A percentile compares a stretch with the other conserved stretches of the same genome.
Conservation (phyloP, 2,113 vertebrate species). For the Pelecanus crispus region DNA sequence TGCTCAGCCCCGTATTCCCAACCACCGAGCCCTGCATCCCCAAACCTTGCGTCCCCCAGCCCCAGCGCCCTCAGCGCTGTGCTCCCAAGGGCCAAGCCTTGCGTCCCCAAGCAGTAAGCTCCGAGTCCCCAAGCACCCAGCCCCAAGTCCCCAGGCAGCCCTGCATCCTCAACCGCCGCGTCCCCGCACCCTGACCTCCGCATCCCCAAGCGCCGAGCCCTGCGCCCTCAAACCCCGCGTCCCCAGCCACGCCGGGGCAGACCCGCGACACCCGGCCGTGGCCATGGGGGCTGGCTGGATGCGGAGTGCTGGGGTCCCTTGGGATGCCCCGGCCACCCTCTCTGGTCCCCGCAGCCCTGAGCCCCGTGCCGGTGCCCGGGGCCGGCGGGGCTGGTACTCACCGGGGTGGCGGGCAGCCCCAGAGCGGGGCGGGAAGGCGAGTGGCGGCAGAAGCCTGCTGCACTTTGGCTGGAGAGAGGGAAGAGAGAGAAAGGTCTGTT, state of each 20-base stretch:
- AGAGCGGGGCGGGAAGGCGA: neutral
- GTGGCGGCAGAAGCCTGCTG: neutral
- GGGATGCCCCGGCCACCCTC: accelerated
- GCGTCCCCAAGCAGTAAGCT: neutral
- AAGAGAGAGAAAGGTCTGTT: constrained; percentile 68
- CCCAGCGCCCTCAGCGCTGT: neutral
- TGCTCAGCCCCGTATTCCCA: accelerated
- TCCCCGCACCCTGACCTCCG: neutral
- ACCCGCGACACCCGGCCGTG: accelerated
- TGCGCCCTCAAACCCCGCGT: neutral
- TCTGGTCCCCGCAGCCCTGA: accelerated
- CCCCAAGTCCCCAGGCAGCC: neutral
- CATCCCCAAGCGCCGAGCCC: neutral
- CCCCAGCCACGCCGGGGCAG: neutral
- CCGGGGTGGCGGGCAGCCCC: neutral
- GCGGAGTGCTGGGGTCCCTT: accelerated
- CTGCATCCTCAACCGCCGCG: accelerated
- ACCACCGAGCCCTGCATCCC: neutral
- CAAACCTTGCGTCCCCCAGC: too few species aligned
- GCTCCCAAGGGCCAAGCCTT: neutral
- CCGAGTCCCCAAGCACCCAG: neutral
- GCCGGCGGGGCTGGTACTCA: neutral
- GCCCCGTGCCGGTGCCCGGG: neutral
- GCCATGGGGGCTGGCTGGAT: neutral
- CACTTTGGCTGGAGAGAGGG: neutral